Evolutionary conservation across 2,113 vertebrate species (phyloP).

Genomic region (Chunga burmeisteri): DNA sequence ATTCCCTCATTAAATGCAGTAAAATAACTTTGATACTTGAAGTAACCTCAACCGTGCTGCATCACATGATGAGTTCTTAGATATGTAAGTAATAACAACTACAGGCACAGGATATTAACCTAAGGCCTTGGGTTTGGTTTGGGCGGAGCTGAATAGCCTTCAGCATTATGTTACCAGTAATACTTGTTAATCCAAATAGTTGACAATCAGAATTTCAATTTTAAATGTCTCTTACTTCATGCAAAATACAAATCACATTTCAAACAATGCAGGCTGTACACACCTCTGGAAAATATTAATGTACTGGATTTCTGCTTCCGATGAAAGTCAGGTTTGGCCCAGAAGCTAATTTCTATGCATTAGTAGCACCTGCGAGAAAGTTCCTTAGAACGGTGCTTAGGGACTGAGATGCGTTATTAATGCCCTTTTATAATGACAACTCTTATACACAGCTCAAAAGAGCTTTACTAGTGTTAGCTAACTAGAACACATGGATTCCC

Average conservation of each 20-base stretch:
- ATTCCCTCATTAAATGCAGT: background rate
- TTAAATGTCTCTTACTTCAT: background rate
- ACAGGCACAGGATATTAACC: background rate
- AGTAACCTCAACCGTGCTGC: background rate
- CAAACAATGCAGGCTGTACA: background rate
- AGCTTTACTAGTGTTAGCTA: background rate
- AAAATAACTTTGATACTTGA: background rate
- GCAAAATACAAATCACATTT: background rate
- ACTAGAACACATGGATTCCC: background rate
- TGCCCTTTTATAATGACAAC: background rate
- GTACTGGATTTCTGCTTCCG: background rate
- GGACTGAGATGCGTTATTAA: rapidly evolving
- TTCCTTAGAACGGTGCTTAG: background rate
- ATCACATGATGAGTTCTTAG: background rate
- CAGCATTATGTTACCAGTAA: background rate
- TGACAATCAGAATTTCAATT: background rate
- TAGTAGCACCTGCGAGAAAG: background rate
- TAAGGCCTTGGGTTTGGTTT: background rate
- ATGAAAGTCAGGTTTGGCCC: background rate
- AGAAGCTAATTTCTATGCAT: background rate
- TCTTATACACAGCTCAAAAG: background rate
- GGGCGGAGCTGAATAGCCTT: conserved; percentile 11
- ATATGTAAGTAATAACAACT: background rate
- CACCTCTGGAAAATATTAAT: background rate
- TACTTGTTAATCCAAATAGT: conserved; percentile 27